Evolutionary conservation across 2,797 vertebrate genomes (phyloP), one percentile per base, ranked within the genome.

Genomic region (Galaxias olidus): DNA sequence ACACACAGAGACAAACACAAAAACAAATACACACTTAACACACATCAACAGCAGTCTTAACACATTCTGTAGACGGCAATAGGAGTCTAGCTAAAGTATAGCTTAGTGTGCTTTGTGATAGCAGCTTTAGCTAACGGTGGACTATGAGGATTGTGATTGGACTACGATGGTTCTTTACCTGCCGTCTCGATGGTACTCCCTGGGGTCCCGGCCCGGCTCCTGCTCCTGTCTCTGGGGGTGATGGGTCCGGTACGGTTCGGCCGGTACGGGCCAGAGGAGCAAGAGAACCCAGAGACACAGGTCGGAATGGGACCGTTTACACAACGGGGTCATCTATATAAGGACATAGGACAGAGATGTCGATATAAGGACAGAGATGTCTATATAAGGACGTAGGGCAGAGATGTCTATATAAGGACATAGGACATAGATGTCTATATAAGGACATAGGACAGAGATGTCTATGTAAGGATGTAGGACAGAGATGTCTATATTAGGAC

Each of bases 251-350:
- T 68, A 85, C 4, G 66, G 58, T 50, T 82, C 74, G 0, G 65
- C 69, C 47, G 63, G 62, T 56, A 68, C 71, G 56, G 69, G 65
- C 64, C 73, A 84, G 56, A 84, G 66, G 19, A 87, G 69, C 48
- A 84, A 41, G 48, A 86, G 65, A 13, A 58, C 45, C 70, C 58
- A 54, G 49, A 72, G 46, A 63, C 63, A 61, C 17, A 51, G 43
- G 43, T 49, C 52, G 9, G 49, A 56, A 52, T 53, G 20, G 13
- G 17, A 12, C 15, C 42, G n/a, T 19, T 30, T 10, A 9, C 61
- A 55, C 44, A 47, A 9, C 56, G 19, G 14, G 14, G 13, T 57
- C 75, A 83, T 84, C 83, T 85, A 50, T 52, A 20, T n/a, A n/a
- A n/a, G 18, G 13, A 59, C 44, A 47, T 10, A 40, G 54, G 48